These are phyloP conservation scores for Ochotona curzoniae DNA, from an alignment of 2,113 vertebrate genomes.

Conservation along the genomic window DNA sequence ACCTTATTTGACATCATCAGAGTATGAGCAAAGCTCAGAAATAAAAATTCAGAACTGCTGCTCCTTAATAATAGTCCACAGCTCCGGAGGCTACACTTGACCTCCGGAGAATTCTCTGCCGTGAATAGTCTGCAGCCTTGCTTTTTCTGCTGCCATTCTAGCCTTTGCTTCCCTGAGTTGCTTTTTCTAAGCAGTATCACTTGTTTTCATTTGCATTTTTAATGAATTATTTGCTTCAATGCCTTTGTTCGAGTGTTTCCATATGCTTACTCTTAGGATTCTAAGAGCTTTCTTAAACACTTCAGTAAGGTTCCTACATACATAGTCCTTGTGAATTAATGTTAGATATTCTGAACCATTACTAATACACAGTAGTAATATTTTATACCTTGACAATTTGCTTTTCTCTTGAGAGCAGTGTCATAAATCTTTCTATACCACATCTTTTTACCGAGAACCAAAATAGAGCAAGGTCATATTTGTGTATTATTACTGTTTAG, in stretches of 20 bases:
- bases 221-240: conserved; percentile 62
- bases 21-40: conserved; percentile 19
- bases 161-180: conserved; percentile 53
- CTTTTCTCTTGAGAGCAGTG: not conserved
- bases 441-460: not conserved
- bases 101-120: not conserved
- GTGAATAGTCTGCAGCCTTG: not conserved
- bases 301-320: not conserved
- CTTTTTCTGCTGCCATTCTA: not conserved
- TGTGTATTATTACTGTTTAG: not conserved
- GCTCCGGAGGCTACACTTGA: not conserved
- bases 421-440: not conserved
- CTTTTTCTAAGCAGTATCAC: conserved; percentile 53
- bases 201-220: conserved; percentile 72
- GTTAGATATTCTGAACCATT: conserved; percentile 57
- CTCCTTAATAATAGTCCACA: not conserved
- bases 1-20: conserved; percentile 57
- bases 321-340: conserved; percentile 52
- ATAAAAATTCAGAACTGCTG: conserved; percentile 31
- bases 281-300: conserved; percentile 9
- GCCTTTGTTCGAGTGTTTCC: conserved; percentile 39
- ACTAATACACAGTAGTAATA: not conserved
- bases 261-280: conserved; percentile 64
- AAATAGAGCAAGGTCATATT: not conserved
- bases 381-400: not conserved